Base-by-base conservation (phyloP, 2,888 invertebrate species). In the Tuta absoluta region DNA sequence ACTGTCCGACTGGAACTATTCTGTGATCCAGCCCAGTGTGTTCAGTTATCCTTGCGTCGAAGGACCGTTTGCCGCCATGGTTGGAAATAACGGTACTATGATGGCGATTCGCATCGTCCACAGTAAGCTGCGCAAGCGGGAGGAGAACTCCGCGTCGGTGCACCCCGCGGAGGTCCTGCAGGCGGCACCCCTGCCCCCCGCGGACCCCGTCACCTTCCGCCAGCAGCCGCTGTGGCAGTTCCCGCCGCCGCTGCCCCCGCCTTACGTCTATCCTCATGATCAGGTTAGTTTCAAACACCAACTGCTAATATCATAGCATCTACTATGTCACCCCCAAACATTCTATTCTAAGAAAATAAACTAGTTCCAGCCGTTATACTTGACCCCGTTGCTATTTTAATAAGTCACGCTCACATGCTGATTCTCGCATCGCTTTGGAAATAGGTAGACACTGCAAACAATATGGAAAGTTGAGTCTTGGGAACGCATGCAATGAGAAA, bases 81-180 rank as follows among this genome's bases (percentile, higher is more conserved):
- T 96, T 89, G 96, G 96, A 89, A 95, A 94, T 92, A 95, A 95
- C 92, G 95, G 95, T 88, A 95, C 95, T 85, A 94, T 96, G 95
- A 95, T 95, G 92, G 96, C 96, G 88, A 95, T 96, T 88, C 96
- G 96, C 92, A 95, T 96, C 95, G 96, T 96, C 92, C 96, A 96
- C 94, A 96, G 96, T 92, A 96, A 96, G 93, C 93, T 96, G 92
- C 94, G 96, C 82, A 96, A 96, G 92, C 94, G 96, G 76, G 96
- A 96, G 89, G 96, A 96, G 84, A 94, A 94, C 87, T 93, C 94
- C 72, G 94, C 94, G 79, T 93, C 93, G 78, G 94, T 94, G 73
- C 95, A 94, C 78, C 94, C 95, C 66, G 93, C 94, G 72, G 93
- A 93, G 80, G 93, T 94, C 70, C 93, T 94, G 71, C 93, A 94